phyloP scores from a whole-genome alignment of 2,797 vertebrate species.

The Sternotherus odoratus region DNA sequence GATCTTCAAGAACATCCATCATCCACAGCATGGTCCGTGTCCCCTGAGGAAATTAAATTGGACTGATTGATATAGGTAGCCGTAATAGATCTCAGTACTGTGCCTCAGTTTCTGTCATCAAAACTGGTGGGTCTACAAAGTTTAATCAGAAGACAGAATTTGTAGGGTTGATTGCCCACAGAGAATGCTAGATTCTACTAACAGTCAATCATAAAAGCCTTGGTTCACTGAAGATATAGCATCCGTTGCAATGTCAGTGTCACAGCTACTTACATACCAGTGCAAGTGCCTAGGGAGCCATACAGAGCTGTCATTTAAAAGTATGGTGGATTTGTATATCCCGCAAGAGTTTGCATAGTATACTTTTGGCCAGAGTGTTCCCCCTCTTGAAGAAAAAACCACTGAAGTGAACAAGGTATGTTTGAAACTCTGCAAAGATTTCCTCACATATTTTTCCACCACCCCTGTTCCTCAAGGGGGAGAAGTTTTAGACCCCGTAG shows the following conservation, averaged over 20 bases:
- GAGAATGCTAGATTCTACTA: background rate
- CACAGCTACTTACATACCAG: background rate
- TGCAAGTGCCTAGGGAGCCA: background rate
- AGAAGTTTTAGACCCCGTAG: background rate
- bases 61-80: slow-evolving; percentile 41
- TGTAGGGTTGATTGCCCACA: slow-evolving; percentile 32
- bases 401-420: background rate
- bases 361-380: background rate
- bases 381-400: background rate
- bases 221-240: slow-evolving; percentile 3
- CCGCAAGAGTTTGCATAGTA: background rate
- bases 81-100: slow-evolving; percentile 34
- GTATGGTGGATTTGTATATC: slow-evolving; percentile 1
- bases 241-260: background rate
- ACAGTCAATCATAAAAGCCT: slow-evolving; percentile 10
- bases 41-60: slow-evolving; percentile 53
- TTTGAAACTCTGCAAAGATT: background rate
- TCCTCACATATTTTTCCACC: background rate
- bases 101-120: slow-evolving; percentile 26
- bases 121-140: slow-evolving; percentile 8
- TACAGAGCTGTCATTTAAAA: background rate
- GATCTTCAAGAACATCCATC: slow-evolving; percentile 31
- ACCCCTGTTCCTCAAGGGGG: background rate
- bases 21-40: background rate
- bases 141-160: slow-evolving; percentile 52